Evolutionary conservation across 2,797 vertebrate species (phyloP), one percentile per base, ranked within the genome.

Genomic region (Poeciliopsis gracilis): DNA sequence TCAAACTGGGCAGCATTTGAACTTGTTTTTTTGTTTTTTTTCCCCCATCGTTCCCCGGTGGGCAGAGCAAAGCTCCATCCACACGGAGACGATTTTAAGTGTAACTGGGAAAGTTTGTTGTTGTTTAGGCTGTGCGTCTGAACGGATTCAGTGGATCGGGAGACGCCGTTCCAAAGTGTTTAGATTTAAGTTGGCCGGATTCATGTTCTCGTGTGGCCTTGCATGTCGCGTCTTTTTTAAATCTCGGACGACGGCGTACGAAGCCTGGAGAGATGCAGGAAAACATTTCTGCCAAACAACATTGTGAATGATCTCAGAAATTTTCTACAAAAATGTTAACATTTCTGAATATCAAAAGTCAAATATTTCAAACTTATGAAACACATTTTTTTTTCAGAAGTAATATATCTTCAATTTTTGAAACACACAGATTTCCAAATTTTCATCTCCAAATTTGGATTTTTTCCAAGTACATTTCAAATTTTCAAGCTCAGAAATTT

Each of bases 1-100:
- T 88, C 25, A 84, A 87, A 78, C 69, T 66, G 46, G 82, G 49
- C 76, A 51, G 57, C 47, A 75, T 85, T 79, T 72, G 20, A 85
- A 76, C 33, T 30, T 12, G 66, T 67, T 73, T 76, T 33, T 12
- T 67, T 8, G 53, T 63, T 72, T 25, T 45, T 45, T 13, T 46
- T 46, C 2, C 2, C 41, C 43, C n/a, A 33, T 61, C 38, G n/a
- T 30, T 70, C 63, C 73, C 25, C 15, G 20, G 5, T 57, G 75
- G 76, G 72, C 41, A 9, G 20, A 75, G 70, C 1, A 36, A 70
- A 53, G 25, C 25, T 28, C 53, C n/a, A 28, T 57, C 11, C 53
- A 13, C 53, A 28, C 53, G 0, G 53, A 57, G 0, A 57, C 11
- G 11, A 57, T 25, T 53, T 53, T 25, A 53, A 53, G 51, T 53